phyloP scores from a whole-genome alignment of 2,113 vertebrate genomes.

The Potamarius usumacintae region DNA sequence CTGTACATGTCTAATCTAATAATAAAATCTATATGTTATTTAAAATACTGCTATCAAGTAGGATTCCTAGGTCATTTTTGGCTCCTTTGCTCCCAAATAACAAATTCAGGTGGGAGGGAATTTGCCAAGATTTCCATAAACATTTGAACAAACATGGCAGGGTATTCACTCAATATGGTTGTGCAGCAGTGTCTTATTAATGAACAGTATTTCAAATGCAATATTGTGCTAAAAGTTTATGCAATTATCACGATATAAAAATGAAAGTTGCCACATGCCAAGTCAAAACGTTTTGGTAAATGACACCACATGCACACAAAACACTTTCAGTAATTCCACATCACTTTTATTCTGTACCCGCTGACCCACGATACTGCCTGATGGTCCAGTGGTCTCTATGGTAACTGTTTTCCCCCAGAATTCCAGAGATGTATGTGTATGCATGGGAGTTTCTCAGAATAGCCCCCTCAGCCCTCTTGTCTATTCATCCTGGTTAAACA shows the following conservation, averaged over 20 bases:
- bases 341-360: not conserved
- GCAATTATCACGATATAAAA: not conserved
- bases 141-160: not conserved
- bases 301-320: not conserved
- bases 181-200: not conserved
- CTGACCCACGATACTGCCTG: not conserved
- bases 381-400: not conserved
- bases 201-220: not conserved
- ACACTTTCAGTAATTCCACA: not conserved
- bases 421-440: constrained; percentile 2
- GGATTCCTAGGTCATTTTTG: not conserved
- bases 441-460: not conserved
- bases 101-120: not conserved
- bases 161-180: not conserved
- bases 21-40: not conserved
- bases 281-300: not conserved
- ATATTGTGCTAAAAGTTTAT: not conserved
- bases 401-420: not conserved
- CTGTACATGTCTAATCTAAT: not conserved
- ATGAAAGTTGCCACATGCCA: not conserved
- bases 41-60: not conserved
- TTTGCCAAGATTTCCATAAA: not conserved
- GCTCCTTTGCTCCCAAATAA: no score
- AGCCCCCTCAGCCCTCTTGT: constrained; percentile 8
- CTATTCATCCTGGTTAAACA: constrained; percentile 4